phyloP scores from a whole-genome alignment of 2,797 vertebrate genomes.

The Eptatretus atami region DNA sequence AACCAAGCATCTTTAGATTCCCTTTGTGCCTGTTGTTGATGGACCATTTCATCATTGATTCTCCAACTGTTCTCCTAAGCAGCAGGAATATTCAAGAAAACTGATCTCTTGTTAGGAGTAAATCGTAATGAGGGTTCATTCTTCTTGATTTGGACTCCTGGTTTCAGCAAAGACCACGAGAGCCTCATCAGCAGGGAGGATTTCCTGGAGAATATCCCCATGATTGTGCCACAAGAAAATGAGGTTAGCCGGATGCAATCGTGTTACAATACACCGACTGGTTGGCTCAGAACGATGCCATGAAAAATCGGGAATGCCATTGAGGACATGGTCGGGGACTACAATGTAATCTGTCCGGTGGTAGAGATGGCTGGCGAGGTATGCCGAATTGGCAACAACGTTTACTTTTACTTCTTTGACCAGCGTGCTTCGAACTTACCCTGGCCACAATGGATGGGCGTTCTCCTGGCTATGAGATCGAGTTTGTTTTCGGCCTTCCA shows the following conservation, averaged over 20 bases:
- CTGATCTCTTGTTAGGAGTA: slow-evolving; percentile 41
- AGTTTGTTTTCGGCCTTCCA: slow-evolving; percentile 60
- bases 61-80: slow-evolving; percentile 37
- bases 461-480: slow-evolving; percentile 78
- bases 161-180: slow-evolving; percentile 69
- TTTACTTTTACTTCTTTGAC: slow-evolving; percentile 50
- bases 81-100: slow-evolving; percentile 30
- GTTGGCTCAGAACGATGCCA: slow-evolving; percentile 38
- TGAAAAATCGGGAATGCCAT: slow-evolving; percentile 48
- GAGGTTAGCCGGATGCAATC: slow-evolving; percentile 52
- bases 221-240: slow-evolving; percentile 49
- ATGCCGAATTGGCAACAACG: slow-evolving; percentile 12
- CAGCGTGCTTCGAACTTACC: slow-evolving; percentile 48
- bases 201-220: slow-evolving; percentile 42
- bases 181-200: slow-evolving; percentile 56
- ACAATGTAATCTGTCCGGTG: slow-evolving; percentile 57
- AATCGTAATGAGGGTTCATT: slow-evolving; percentile 63
- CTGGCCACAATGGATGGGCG: slow-evolving; percentile 81
- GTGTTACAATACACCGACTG: slow-evolving; percentile 70
- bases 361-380: slow-evolving; percentile 31
- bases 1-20: slow-evolving; percentile 43
- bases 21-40: slow-evolving; percentile 56
- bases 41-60: slow-evolving; percentile 40
- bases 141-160: slow-evolving; percentile 54
- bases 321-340: slow-evolving; percentile 60